Evolutionary conservation across 2,113 vertebrate genomes (phyloP), one percentile per base, ranked within the genome.

Genomic region (Aix galericulata): DNA sequence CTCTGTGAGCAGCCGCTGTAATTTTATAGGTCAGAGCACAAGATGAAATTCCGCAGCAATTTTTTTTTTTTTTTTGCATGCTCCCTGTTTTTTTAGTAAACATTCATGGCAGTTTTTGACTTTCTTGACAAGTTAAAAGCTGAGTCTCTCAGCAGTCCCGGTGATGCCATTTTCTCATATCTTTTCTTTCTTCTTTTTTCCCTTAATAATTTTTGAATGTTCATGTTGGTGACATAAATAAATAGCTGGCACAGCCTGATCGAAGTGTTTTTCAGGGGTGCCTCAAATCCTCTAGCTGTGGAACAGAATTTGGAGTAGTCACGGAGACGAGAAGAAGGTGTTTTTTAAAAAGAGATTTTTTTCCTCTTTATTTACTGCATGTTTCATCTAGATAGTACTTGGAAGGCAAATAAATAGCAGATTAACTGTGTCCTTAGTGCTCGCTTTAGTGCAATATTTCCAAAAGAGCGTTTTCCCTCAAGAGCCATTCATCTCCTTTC

Each of bases 1-100:
- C 92, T 72, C 89, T 78, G 72, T 20, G 86, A 86, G 92, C 68
- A 22, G 88, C 93, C 11, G 29, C 94, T 91, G 93, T 96, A 94
- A 96, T 97, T 95, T 91, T 86, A 94, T 95, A 97, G 97, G 94
- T 92, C 96, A 89, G 94, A 96, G 92, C 64, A 26, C 68, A 56
- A 73, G 93, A 95, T 71, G 92, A 86, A 73, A 83, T 93, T 94
- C 92, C 46, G 26, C 85, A 68, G 82, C 2, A 2, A 36, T 71
- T 77, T 71, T 58, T 36, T 82, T 77, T 44, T 36, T 32, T 34
- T 68, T 68, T 25, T 22, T 56, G 7, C 25, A 16, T 40, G 82
- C 73, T 83, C 87, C 84, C 84, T 92, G 59, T 95, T 92, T 92
- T 93, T 62, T 91, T 94, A 88, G 87, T 92, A 96, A 89, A 83